A percentile compares a stretch with the other conserved stretches of the same genome.
Evolutionary conservation across 2,797 vertebrate genomes (phyloP).

Genomic region (Pogoniulus pusillus): DNA sequence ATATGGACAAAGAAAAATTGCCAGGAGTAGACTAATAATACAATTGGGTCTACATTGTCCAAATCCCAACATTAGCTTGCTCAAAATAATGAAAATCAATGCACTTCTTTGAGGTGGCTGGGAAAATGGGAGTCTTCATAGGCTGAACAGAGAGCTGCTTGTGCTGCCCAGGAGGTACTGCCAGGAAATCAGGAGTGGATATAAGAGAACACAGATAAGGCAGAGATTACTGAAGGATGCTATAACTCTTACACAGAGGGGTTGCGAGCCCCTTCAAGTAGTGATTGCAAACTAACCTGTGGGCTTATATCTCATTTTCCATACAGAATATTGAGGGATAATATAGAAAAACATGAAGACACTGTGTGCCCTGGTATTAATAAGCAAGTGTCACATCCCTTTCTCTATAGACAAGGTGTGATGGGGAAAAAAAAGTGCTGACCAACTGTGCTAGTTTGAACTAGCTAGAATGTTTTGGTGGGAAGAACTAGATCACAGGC

Average conservation of each 20-base stretch:
- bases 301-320: background rate
- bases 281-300: background rate
- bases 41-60: background rate
- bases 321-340: background rate
- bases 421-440: accelerated
- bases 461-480: too few relatives aligned
- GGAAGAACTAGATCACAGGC: too few relatives aligned
- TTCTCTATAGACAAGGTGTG: background rate
- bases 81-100: background rate
- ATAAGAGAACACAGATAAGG: background rate
- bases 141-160: background rate
- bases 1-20: background rate
- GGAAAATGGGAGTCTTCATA: background rate
- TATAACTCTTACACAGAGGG: background rate
- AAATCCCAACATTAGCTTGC: background rate
- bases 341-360: background rate
- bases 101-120: background rate
- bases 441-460: too few relatives aligned
- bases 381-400: background rate
- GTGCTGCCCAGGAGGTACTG: background rate
- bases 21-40: background rate
- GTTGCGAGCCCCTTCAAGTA: background rate
- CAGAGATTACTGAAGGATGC: background rate
- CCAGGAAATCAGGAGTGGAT: background rate
- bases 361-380: background rate